Conservation (phyloP, 2,113 vertebrate genomes). For the Austrofundulus limnaeus region DNA sequence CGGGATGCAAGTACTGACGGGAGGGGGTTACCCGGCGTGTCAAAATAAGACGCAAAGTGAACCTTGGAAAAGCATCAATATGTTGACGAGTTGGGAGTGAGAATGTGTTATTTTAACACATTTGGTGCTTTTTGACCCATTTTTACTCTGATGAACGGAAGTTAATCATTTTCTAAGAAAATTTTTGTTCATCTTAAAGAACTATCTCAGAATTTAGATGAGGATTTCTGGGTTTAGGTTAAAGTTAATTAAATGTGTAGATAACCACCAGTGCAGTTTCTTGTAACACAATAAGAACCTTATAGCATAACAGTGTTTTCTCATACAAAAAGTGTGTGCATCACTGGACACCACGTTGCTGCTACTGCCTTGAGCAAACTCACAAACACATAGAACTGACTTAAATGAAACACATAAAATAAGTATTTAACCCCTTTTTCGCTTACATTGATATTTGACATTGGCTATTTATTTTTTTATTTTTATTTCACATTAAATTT, state of each 20-base stretch:
- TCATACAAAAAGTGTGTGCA: too few species aligned
- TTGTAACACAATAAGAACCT: too few species aligned
- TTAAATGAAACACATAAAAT: too few species aligned
- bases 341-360: slow-evolving; percentile 34
- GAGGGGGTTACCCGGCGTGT: too few species aligned
- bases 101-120: neutral
- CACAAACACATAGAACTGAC: neutral
- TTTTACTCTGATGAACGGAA: neutral
- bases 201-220: neutral
- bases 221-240: slow-evolving; percentile 3
- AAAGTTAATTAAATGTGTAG: neutral
- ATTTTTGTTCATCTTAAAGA: slow-evolving; percentile 16
- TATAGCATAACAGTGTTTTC: too few species aligned
- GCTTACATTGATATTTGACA: neutral
- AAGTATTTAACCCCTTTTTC: too few species aligned
- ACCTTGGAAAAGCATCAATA: too few species aligned
- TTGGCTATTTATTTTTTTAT: too few species aligned
- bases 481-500: neutral
- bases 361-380: neutral
- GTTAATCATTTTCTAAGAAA: slow-evolving; percentile 1
- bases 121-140: neutral
- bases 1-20: too few species aligned
- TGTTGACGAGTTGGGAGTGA: too few species aligned
- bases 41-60: too few species aligned
- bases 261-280: too few species aligned